These are phyloP conservation scores for Erythrocercus mccallii DNA, from an alignment of 2,113 vertebrate genomes.

Conservation along the genomic window DNA sequence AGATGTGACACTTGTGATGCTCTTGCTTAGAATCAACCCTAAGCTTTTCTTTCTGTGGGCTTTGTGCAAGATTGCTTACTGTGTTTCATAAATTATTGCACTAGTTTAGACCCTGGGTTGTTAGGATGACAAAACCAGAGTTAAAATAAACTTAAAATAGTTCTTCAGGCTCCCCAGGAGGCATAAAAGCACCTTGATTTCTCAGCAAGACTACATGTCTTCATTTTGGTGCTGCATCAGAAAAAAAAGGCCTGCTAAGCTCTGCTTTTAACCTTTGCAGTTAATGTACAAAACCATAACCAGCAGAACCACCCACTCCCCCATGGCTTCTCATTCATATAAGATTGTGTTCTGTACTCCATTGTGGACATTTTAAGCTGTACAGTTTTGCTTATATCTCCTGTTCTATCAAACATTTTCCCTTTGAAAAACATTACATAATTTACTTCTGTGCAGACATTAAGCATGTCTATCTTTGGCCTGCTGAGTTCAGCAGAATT, in stretches of 20 bases:
- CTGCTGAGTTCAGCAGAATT: not conserved
- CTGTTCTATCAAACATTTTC: not conserved
- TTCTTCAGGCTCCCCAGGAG: not conserved
- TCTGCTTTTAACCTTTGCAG: not conserved
- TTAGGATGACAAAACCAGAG: fast-evolving
- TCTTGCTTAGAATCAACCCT: not conserved
- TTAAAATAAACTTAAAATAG: not conserved
- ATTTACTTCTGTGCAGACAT: not conserved
- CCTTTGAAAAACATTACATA: not conserved
- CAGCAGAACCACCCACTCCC: fast-evolving
- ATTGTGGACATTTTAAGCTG: not conserved
- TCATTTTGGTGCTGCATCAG: not conserved
- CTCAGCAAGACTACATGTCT: not conserved
- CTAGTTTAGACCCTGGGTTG: not conserved
- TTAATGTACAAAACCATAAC: not conserved
- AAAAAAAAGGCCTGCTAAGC: not conserved
- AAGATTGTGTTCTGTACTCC: not conserved
- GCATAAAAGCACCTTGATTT: not conserved
- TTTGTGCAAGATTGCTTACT: not conserved
- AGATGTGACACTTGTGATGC: not conserved
- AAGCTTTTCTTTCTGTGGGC: not conserved
- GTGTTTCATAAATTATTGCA: not conserved
- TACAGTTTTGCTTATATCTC: not conserved
- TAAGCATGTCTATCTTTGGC: not conserved
- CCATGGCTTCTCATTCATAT: not conserved